phyloP scores from a whole-genome alignment of 2,797 vertebrate species.

The Miichthys miiuy region DNA sequence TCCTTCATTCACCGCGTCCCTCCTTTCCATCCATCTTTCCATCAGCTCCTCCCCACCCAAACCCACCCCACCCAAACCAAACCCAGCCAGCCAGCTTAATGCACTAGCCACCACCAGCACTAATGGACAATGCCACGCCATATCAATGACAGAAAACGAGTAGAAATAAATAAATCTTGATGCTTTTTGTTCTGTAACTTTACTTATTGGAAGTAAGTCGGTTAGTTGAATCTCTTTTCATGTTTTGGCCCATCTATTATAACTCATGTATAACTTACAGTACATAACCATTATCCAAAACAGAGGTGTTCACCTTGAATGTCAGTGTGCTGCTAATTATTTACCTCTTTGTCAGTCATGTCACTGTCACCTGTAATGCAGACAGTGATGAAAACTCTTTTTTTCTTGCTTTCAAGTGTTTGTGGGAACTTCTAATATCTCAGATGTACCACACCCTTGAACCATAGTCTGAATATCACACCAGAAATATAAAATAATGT shows the following conservation, averaged over 20 bases:
- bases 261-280: background rate
- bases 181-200: slow-evolving; percentile 32
- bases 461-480: background rate
- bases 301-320: slow-evolving; percentile 23
- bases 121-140: slow-evolving; percentile 55
- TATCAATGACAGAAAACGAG: slow-evolving; percentile 8
- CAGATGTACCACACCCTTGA: background rate
- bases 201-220: background rate
- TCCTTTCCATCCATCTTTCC: slow-evolving; percentile 59
- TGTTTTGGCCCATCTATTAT: slow-evolving; percentile 62
- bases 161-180: background rate
- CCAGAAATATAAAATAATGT: background rate
- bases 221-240: slow-evolving; percentile 28
- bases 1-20: slow-evolving; percentile 83
- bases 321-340: slow-evolving; percentile 12
- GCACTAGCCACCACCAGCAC: slow-evolving; percentile 67
- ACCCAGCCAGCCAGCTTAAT: slow-evolving; percentile 67
- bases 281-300: slow-evolving; percentile 6
- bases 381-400: background rate
- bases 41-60: slow-evolving; percentile 27
- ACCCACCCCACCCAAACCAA: slow-evolving; percentile 54
- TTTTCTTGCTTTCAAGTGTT: background rate
- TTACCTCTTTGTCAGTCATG: slow-evolving; percentile 3
- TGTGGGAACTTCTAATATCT: background rate
- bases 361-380: slow-evolving; percentile 17